Evolutionary conservation across 2,888 invertebrate species (phyloP).

Genomic region (Ethmia dodecea): DNA sequence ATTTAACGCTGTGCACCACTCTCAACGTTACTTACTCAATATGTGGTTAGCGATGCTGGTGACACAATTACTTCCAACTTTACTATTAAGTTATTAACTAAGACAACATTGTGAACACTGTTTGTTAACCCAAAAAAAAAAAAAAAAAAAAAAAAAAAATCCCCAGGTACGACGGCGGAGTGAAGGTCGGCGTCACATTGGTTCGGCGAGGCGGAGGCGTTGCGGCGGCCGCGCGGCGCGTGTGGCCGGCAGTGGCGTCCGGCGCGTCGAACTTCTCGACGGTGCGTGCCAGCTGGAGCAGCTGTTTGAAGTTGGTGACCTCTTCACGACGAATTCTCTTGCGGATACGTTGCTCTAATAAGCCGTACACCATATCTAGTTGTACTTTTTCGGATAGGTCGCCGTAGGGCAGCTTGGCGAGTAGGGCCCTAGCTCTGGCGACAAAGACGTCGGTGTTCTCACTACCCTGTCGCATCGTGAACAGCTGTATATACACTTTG

Average conservation of each 20-base stretch:
- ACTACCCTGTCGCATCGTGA: not conserved
- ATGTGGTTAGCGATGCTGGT: no score
- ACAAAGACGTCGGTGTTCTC: constrained; percentile 5
- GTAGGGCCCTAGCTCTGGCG: not conserved
- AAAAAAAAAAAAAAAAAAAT: no score
- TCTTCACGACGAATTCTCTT: not conserved
- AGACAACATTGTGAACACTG: no score
- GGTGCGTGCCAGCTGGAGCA: not conserved
- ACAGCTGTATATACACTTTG: not conserved
- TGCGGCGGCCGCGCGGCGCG: not conserved
- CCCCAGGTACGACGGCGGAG: no score
- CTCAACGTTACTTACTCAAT: no score
- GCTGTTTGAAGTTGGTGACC: not conserved
- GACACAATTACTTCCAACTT: no score
- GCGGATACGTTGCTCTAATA: not conserved
- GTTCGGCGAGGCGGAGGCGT: no score
- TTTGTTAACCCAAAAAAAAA: no score
- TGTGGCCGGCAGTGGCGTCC: not conserved
- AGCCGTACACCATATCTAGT: constrained; percentile 4
- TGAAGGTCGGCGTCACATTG: no score
- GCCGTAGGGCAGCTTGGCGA: not conserved
- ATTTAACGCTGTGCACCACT: no score
- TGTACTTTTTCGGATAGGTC: not conserved
- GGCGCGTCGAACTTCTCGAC: not conserved
- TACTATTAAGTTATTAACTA: no score